Conservation (phyloP, 2,888 invertebrate genomes). For the Lordiphosa fenestrarum region DNA sequence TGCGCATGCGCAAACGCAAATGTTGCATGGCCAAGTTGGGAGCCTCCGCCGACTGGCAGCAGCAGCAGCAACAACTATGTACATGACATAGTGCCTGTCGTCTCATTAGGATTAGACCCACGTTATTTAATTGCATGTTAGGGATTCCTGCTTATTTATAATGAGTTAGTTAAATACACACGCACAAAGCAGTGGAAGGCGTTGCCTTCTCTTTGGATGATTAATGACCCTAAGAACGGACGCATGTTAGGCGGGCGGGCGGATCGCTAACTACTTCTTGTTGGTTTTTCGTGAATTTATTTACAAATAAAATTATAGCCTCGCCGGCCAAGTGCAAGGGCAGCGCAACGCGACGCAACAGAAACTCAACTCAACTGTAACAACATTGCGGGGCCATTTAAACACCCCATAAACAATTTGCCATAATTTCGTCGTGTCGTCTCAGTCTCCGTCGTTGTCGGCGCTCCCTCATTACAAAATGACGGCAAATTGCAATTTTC, state of each 20-base stretch:
- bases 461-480: constrained; percentile 74
- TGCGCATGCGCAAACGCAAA: constrained; percentile 69
- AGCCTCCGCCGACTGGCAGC: constrained; percentile 20
- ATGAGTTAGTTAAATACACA: constrained; percentile 75
- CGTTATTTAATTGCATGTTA: constrained; percentile 75
- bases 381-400: constrained; percentile 50
- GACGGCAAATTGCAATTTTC: constrained; percentile 75
- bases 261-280: constrained; percentile 37
- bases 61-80: constrained; percentile 28
- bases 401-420: constrained; percentile 74
- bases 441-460: constrained; percentile 23
- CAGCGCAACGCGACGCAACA: background rate
- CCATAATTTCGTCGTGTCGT: constrained; percentile 67
- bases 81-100: constrained; percentile 74
- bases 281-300: constrained; percentile 73
- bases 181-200: constrained; percentile 30
- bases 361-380: constrained; percentile 21
- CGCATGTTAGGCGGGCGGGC: constrained; percentile 57
- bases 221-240: constrained; percentile 56
- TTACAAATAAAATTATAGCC: constrained; percentile 70
- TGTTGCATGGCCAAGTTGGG: constrained; percentile 65
- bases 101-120: constrained; percentile 75
- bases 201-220: constrained; percentile 44
- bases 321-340: constrained; percentile 9
- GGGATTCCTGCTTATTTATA: constrained; percentile 74